phyloP scores from a whole-genome alignment of 2,888 invertebrate species.

The Blomia tropicalis region DNA sequence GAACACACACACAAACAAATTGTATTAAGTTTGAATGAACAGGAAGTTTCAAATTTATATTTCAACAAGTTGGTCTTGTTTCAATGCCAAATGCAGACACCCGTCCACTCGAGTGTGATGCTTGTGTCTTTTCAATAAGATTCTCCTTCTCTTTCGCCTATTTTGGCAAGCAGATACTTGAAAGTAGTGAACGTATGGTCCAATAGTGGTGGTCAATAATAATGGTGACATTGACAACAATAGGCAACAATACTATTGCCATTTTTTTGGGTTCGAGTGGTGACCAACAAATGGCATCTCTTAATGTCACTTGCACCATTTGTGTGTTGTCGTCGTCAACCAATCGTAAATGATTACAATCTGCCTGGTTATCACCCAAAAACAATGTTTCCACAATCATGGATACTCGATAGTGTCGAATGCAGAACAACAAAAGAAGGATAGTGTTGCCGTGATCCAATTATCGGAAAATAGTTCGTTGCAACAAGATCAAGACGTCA shows the following conservation, averaged over 20 bases:
- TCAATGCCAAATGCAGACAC: background rate
- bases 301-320: constrained; percentile 5
- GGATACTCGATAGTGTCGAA: background rate
- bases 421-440: background rate
- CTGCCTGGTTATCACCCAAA: too few species aligned
- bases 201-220: background rate
- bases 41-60: constrained; percentile 9
- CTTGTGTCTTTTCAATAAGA: background rate
- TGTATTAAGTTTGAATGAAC: background rate
- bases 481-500: constrained; percentile 14
- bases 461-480: background rate
- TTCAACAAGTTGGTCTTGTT: constrained; percentile 3
- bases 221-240: background rate
- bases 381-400: background rate
- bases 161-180: background rate
- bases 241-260: too few species aligned
- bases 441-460: background rate
- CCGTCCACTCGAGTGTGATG: background rate
- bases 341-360: background rate
- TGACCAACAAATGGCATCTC: constrained; percentile 2
- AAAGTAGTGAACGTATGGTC: background rate
- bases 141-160: too few species aligned
- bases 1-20: too few species aligned
- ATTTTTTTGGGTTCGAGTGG: background rate
- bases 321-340: background rate